Conservation (phyloP, 2,113 vertebrate genomes). For the Esox niger region DNA sequence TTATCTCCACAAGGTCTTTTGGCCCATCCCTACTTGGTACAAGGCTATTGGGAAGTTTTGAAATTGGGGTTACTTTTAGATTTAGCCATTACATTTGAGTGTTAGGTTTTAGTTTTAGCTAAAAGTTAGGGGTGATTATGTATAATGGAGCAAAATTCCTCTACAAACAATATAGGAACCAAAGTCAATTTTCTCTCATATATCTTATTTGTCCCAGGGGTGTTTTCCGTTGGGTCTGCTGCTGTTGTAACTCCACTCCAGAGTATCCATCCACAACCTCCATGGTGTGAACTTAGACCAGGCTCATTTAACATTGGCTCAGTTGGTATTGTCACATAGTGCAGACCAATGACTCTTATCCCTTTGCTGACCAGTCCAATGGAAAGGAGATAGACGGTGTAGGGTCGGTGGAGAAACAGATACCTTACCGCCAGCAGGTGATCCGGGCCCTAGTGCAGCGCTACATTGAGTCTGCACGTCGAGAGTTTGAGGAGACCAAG, state of each 20-base stretch:
- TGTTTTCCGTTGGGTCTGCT: conserved; percentile 73
- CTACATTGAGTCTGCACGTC: conserved; percentile 82
- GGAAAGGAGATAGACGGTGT: conserved; percentile 28
- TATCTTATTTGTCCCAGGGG: conserved; percentile 57
- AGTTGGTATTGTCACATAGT: neutral
- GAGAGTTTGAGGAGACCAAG: conserved; percentile 84
- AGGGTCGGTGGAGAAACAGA: conserved; percentile 28
- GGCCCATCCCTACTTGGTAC: too few species aligned
- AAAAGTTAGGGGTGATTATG: too few species aligned
- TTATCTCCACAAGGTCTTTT: too few species aligned
- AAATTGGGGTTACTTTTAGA: too few species aligned
- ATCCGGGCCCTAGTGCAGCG: conserved; percentile 83
- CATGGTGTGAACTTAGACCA: conserved; percentile 64
- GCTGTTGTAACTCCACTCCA: conserved; percentile 69
- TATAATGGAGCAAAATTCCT: neutral
- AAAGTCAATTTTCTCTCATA: neutral
- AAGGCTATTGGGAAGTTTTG: too few species aligned
- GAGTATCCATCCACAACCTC: conserved; percentile 74
- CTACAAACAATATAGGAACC: neutral
- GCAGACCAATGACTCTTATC: neutral
- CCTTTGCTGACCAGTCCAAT: conserved; percentile 35
- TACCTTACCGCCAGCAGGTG: conserved; percentile 80
- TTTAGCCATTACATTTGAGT: too few species aligned
- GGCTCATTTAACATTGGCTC: neutral
- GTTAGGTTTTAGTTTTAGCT: neutral